Evolutionary conservation across 2,797 vertebrate genomes (phyloP).

Genomic region (Micropoecilia bifurca): DNA sequence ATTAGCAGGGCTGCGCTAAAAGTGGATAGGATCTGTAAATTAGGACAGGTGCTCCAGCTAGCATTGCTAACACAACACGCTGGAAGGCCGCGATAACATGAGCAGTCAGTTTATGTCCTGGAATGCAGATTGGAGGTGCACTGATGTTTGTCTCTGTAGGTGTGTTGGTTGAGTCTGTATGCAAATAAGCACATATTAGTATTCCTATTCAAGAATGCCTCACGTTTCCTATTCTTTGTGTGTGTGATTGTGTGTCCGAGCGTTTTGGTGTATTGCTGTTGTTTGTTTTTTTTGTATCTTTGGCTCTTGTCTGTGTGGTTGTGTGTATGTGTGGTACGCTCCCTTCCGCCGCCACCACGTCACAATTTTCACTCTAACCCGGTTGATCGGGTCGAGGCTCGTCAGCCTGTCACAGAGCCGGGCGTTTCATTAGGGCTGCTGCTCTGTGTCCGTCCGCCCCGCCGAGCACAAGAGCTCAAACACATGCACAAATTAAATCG

Average conservation of each 20-base stretch:
- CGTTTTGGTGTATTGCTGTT: constrained; percentile 12
- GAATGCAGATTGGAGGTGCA: constrained; percentile 72
- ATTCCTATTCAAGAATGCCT: constrained; percentile 43
- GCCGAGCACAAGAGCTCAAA: constrained; percentile 99
- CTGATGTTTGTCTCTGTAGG: constrained; percentile 46
- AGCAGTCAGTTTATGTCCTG: constrained; percentile 72
- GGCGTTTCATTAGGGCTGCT: constrained; percentile 74
- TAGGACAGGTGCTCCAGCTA: constrained; percentile 69
- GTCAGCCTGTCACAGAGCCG: constrained; percentile 88
- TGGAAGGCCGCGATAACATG: constrained; percentile 75
- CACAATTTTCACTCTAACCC: constrained; percentile 91
- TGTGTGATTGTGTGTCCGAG: constrained; percentile 25
- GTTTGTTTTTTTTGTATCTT: constrained; percentile 26
- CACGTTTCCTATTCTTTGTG: constrained; percentile 39
- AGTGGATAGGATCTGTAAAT: constrained; percentile 79
- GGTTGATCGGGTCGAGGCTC: constrained; percentile 92
- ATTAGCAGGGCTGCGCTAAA: constrained; percentile 74
- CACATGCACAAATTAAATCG: constrained; percentile 99
- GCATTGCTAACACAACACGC: constrained; percentile 55
- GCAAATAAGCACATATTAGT: constrained; percentile 68
- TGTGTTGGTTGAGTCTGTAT: constrained; percentile 53
- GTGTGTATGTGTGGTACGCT: constrained; percentile 65
- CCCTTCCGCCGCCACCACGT: constrained; percentile 81
- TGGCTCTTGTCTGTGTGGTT: constrained; percentile 19
- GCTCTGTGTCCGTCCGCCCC: constrained; percentile 91